Evolutionary conservation across 1,140 invertebrate species (phyloP), one percentile per base, ranked within the genome.

Genomic region (Drosophila saltans): DNA sequence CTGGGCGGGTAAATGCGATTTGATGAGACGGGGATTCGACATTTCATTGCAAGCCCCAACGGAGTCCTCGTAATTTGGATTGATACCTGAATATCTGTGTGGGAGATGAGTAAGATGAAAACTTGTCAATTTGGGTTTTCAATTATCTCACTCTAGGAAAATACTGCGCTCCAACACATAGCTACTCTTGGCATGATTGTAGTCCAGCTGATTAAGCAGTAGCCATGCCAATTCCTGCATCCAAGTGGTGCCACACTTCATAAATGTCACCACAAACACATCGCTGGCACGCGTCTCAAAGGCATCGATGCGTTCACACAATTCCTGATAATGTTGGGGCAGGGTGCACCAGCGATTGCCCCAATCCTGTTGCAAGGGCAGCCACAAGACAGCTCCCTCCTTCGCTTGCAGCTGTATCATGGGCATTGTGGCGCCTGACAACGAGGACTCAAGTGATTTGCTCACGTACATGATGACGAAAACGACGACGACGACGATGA

Each of bases 201-300:
- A 84, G 40, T 96, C 93, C 36, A 95, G 92, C 66, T 95, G 88
- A 73, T 95, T 94, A 57, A 93, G 82, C 41, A 95, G 90, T 1
- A 95, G 75, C 94, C 95, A 96, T 2, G 94, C 91, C 86, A 95
- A 92, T 81, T 96, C 95, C 91, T 95, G 95, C 3, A 94, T 94
- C 95, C 95, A 95, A 21, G 95, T 95, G 5, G 95, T 95, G 5
- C 94, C 81, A 52, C 66, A 60, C 92, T 73, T 91, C 39, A 93
- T 93, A 82, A 91, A 93, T 45, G 92, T 91, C 2, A 93, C 91
- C 55, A 94, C 76, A 92, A 93, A 94, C 4, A 93, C 81, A 86
- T 94, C 93, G 81, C 93, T 92, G 3, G 83, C 67, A 39, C 91
- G 68, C 0, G 94, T 90, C 48, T 65, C 56, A 40, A 86, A 65